Percentiles rank a stretch among this genome's conserved stretches.
These are phyloP conservation scores for Himantopus leucocephalus DNA, from an alignment of 2,113 vertebrate species.

Conservation along the genomic window DNA sequence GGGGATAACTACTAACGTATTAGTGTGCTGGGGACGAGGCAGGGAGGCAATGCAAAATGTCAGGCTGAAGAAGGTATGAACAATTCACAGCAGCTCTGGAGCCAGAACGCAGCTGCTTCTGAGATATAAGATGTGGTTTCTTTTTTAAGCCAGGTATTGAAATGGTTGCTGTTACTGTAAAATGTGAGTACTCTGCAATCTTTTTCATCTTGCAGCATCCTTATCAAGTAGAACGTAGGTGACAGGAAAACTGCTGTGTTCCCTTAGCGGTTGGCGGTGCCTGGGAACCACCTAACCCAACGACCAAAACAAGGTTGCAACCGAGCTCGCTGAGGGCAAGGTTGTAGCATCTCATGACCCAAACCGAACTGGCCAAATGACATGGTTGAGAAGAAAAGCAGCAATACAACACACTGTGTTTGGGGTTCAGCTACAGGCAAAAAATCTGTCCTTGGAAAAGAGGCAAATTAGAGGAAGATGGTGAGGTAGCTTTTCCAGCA, in stretches of 20 bases:
- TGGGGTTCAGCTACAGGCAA: neutral
- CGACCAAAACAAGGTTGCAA: neutral
- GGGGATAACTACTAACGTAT: neutral
- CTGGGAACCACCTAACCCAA: neutral
- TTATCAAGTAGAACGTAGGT: neutral
- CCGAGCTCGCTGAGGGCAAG: accelerated
- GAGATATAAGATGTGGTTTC: slow-evolving; percentile 19
- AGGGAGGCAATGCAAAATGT: neutral
- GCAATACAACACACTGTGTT: neutral
- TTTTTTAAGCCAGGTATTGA: slow-evolving; percentile 52
- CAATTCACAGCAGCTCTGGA: neutral
- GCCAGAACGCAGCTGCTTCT: neutral
- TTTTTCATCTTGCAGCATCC: slow-evolving; percentile 12
- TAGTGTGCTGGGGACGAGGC: neutral
- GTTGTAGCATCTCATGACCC: neutral
- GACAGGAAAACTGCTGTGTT: neutral
- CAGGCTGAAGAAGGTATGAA: neutral
- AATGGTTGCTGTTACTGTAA: slow-evolving; percentile 47
- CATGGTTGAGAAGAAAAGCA: neutral
- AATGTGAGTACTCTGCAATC: neutral
- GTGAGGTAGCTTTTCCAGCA: neutral
- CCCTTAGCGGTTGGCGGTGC: neutral
- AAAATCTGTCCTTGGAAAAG: neutral
- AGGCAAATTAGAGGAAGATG: neutral
- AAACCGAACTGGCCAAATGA: neutral